These are phyloP conservation scores for Rugalucina vietnamica DNA, from an alignment of 2,888 invertebrate species.

Conservation along the genomic window DNA sequence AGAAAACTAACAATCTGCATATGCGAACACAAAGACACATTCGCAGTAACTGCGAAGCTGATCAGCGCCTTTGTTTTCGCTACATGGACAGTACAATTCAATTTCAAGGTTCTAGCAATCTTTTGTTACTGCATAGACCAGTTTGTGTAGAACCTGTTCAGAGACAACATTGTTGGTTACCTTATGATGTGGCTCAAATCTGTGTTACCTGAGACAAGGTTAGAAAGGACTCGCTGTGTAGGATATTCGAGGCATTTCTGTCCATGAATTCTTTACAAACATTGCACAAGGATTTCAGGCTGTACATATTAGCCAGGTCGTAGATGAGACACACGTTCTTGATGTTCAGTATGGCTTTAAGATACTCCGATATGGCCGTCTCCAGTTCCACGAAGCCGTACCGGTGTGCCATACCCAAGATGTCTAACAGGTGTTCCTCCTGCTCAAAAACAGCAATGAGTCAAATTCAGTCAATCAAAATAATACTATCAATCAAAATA, in stretches of 20 bases:
- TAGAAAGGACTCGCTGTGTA: constrained; percentile 93
- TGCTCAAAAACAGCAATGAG: constrained; percentile 59
- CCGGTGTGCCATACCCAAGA: constrained; percentile 95
- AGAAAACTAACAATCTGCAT: too few species aligned
- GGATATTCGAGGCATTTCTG: constrained; percentile 92
- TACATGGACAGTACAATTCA: too few species aligned
- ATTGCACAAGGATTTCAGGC: constrained; percentile 86
- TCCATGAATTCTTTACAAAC: constrained; percentile 97
- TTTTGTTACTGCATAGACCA: too few species aligned
- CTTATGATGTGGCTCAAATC: too few species aligned
- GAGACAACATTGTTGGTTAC: too few species aligned
- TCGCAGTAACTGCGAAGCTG: too few species aligned
- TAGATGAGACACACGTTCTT: constrained; percentile 97
- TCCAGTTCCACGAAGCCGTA: constrained; percentile 97
- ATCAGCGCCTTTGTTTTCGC: too few species aligned
- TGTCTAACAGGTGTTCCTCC: constrained; percentile 85
- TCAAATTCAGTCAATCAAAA: too few species aligned
- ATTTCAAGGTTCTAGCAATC: too few species aligned
- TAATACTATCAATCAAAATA: too few species aligned
- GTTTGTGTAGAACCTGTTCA: too few species aligned
- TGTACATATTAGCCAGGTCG: constrained; percentile 93
- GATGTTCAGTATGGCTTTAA: constrained; percentile 93
- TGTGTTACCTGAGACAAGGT: constrained; percentile 91
- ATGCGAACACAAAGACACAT: too few species aligned
- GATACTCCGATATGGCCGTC: constrained; percentile 95